These are phyloP conservation scores for Bellardia bayeri DNA, from an alignment of 2,888 invertebrate genomes.

Conservation along the genomic window DNA sequence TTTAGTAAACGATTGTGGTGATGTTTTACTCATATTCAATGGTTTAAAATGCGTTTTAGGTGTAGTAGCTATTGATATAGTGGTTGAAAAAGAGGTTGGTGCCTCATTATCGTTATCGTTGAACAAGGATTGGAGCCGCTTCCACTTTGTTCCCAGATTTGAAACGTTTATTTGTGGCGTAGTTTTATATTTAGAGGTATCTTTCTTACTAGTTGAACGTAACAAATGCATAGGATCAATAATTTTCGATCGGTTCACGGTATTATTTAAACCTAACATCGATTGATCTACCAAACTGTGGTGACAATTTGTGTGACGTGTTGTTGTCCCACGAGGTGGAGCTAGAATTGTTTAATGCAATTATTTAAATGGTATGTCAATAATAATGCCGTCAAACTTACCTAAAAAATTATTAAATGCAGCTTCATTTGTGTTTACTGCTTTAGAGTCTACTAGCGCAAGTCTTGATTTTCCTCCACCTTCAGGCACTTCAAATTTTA, in stretches of 20 bases:
- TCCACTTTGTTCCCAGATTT: constrained; percentile 79
- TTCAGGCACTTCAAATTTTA: constrained; percentile 77
- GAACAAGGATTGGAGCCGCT: constrained; percentile 78
- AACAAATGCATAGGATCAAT: constrained; percentile 80
- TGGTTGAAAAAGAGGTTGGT: not conserved
- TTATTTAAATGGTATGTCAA: not conserved
- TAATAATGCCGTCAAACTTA: constrained; percentile 29
- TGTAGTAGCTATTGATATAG: not conserved
- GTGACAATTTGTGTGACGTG: constrained; percentile 71
- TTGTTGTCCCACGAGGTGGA: constrained; percentile 73
- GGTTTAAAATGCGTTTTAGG: constrained; percentile 2
- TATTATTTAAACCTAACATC: constrained; percentile 75
- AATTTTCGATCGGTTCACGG: constrained; percentile 79
- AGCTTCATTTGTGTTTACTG: constrained; percentile 75
- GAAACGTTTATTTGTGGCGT: constrained; percentile 72
- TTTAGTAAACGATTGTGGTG: constrained; percentile 58
- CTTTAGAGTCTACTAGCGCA: constrained; percentile 79
- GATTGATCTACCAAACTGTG: constrained; percentile 64
- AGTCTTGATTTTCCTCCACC: constrained; percentile 77
- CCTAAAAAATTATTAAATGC: constrained; percentile 74
- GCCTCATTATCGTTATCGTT: constrained; percentile 74
- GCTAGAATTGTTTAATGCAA: constrained; percentile 53
- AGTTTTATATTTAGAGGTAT: constrained; percentile 69
- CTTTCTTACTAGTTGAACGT: constrained; percentile 79
- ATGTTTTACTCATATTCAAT: constrained; percentile 22